Evolutionary conservation across 2,888 invertebrate species (phyloP), one percentile per base, ranked within the genome.

Genomic region (Orthosia gracilis): DNA sequence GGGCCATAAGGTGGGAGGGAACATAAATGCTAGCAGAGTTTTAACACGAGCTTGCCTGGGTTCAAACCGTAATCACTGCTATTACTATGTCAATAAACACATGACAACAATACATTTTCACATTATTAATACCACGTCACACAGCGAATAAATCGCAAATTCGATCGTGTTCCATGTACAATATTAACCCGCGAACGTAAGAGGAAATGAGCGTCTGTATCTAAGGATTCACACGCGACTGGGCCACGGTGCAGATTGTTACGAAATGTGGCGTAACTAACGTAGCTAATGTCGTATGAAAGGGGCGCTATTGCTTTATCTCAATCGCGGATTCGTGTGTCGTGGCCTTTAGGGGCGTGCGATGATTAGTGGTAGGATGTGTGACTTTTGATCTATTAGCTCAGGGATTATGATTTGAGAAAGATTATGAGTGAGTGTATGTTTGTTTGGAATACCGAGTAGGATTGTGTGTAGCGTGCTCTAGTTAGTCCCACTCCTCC

Each of bases 191-290:
- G 90, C 86, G 90, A 89, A 87, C 75, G 82, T 82, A 86, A 85
- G 89, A 93, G 95, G 96, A 96, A 96, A 96, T 96, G 95, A 95
- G 94, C 92, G 92, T 87, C 95, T 96, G 95, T 96, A 96, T 96
- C 96, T 96, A 93, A 96, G 96, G 96, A 96, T 96, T 96, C 95
- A 96, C 96, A 96, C 95, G 93, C 95, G 93, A 94, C 86, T 93
- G 95, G 91, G 89, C 92, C 87, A 88, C 89, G 85, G 92, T 92
- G 92, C 96, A 96, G 96, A 96, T 96, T 96, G 96, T 95, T 92
- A 92, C 93, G 95, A 95, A 96, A 96, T 96, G 96, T 96, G 95
- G 93, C 94, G 96, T 95, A 91, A 95, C 95, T 96, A 96, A 96
- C 94, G 96, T 92, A 94, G 87, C 94, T 96, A 96, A 96, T 96